phyloP scores from a whole-genome alignment of 2,797 vertebrate species.

The Danio aesculapii region DNA sequence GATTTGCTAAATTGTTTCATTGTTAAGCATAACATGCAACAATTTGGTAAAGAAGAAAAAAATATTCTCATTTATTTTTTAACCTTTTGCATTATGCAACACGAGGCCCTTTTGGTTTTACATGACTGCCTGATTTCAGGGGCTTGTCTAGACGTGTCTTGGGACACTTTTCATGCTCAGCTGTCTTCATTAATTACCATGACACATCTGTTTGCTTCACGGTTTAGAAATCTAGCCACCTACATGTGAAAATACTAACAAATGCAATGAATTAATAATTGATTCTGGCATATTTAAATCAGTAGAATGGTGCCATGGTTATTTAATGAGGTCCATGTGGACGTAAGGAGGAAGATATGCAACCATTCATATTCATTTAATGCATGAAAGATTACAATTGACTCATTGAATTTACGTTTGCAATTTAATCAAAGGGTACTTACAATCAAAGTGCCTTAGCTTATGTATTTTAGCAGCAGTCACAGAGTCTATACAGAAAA shows the following conservation, averaged over 20 bases:
- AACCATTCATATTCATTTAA: neutral
- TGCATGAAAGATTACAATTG: slow-evolving; percentile 1
- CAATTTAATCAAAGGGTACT: neutral
- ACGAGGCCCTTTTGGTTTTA: neutral
- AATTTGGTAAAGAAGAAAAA: neutral
- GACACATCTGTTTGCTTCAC: slow-evolving; percentile 38
- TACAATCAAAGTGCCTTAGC: slow-evolving; percentile 8
- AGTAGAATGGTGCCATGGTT: neutral
- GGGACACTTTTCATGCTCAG: slow-evolving; percentile 32
- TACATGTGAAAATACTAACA: neutral
- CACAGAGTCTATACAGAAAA: slow-evolving; percentile 12
- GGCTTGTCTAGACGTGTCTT: slow-evolving; percentile 42
- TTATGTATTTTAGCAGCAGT: neutral
- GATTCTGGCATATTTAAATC: slow-evolving; percentile 14
- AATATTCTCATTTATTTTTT: neutral
- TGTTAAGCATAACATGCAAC: neutral
- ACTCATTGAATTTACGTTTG: neutral
- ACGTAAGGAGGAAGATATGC: neutral
- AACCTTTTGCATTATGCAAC: neutral
- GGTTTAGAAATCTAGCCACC: neutral
- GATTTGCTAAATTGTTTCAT: neutral
- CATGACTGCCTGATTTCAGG: slow-evolving; percentile 11
- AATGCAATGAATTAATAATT: slow-evolving; percentile 18
- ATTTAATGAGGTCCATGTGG: neutral
- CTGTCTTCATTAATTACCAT: slow-evolving; percentile 49